A percentile compares a stretch with the other conserved stretches of the same genome.
phyloP scores from a whole-genome alignment of 2,888 invertebrate species.

The Drosophila robusta region DNA sequence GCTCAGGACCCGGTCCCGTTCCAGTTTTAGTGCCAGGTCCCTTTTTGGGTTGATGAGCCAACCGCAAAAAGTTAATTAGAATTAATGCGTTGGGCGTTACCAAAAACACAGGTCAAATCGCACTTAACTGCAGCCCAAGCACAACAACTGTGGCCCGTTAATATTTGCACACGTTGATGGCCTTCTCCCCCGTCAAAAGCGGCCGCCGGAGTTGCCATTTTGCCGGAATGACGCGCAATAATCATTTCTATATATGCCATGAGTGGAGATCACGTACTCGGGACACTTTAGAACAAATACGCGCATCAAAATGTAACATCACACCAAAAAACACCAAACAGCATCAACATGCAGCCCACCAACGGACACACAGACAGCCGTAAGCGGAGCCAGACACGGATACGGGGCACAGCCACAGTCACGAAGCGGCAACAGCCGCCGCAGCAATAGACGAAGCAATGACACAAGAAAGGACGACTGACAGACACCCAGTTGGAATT shows the following conservation, averaged over 20 bases:
- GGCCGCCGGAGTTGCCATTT: conserved; percentile 53
- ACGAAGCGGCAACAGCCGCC: conserved; percentile 60
- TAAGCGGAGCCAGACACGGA: background rate
- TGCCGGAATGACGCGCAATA: conserved; percentile 69
- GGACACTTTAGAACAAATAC: conserved; percentile 70
- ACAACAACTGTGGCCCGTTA: conserved; percentile 46
- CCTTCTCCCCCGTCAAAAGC: conserved; percentile 14
- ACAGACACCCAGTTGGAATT: conserved; percentile 24
- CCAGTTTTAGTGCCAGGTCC: conserved; percentile 3
- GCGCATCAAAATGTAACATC: conserved; percentile 78
- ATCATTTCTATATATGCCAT: conserved; percentile 69
- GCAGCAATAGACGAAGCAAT: conserved; percentile 67
- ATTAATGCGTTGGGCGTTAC: conserved; percentile 68
- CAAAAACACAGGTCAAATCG: conserved; percentile 62
- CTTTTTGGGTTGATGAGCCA: conserved; percentile 57
- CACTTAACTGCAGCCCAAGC: conserved; percentile 64
- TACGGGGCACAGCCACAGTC: conserved; percentile 35
- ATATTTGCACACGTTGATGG: conserved; percentile 57
- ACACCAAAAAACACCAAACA: conserved; percentile 50
- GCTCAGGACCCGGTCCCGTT: background rate
- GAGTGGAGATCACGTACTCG: conserved; percentile 69
- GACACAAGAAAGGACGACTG: conserved; percentile 37
- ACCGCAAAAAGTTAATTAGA: conserved; percentile 81
- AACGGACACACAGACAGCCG: conserved; percentile 5
- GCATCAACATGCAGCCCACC: conserved; percentile 51